Evolutionary conservation across 1,140 invertebrate species (phyloP).

Genomic region (Heliothis subflexa): DNA sequence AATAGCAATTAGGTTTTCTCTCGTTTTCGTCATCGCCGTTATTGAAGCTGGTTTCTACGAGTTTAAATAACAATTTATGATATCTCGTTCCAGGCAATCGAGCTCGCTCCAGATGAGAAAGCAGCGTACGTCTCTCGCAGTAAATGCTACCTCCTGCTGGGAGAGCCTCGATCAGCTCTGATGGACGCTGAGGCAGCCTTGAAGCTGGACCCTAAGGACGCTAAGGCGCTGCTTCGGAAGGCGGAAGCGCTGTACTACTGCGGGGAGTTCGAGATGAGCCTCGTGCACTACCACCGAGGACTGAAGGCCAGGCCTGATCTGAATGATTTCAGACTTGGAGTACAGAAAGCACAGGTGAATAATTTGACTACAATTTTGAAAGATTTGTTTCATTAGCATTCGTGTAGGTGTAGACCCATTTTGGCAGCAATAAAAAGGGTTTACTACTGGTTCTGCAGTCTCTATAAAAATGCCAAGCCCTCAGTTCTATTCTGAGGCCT

Average conservation of each 20-base stretch:
- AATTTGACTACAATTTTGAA: slow-evolving; percentile 18
- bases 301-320: slow-evolving; percentile 94
- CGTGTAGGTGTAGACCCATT: neutral
- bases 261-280: slow-evolving; percentile 96
- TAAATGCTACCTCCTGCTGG: slow-evolving; percentile 95
- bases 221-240: slow-evolving; percentile 96
- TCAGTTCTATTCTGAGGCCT: too few relatives aligned
- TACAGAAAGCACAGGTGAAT: slow-evolving; percentile 94
- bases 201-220: slow-evolving; percentile 91
- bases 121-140: slow-evolving; percentile 95
- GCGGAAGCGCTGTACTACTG: slow-evolving; percentile 97
- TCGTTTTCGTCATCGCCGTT: too few relatives aligned
- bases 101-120: slow-evolving; percentile 94
- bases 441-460: too few relatives aligned
- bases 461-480: too few relatives aligned
- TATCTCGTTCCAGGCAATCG: slow-evolving; percentile 91
- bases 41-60: too few relatives aligned
- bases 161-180: slow-evolving; percentile 93
- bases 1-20: too few relatives aligned
- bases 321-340: slow-evolving; percentile 94
- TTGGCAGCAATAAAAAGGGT: too few relatives aligned
- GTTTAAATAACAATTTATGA: neutral
- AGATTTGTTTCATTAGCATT: slow-evolving; percentile 5
- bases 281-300: slow-evolving; percentile 96
- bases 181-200: slow-evolving; percentile 94